Evolutionary conservation across 2,113 vertebrate species (phyloP).

Genomic region (Helogale parvula): DNA sequence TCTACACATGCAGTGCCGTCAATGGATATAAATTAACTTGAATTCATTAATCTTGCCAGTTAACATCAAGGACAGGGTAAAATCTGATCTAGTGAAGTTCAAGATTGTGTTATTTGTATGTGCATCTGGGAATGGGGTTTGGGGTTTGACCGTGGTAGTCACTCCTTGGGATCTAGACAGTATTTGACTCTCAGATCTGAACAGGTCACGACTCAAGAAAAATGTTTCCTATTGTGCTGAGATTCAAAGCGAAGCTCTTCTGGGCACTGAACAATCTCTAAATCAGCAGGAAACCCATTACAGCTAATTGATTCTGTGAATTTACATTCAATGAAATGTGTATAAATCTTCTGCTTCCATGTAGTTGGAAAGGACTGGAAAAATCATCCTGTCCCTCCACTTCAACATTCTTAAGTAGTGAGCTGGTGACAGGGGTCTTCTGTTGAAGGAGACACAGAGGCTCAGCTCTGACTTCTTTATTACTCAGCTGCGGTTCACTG

Average conservation of each 20-base stretch:
- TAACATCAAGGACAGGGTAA: background rate
- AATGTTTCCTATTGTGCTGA: background rate
- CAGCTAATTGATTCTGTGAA: background rate
- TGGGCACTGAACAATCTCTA: background rate
- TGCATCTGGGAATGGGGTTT: background rate
- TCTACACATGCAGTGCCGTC: background rate
- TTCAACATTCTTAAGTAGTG: background rate
- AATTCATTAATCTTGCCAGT: background rate
- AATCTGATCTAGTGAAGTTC: background rate
- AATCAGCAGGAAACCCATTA: background rate
- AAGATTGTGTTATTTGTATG: background rate
- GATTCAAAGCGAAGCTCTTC: background rate
- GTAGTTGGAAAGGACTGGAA: background rate
- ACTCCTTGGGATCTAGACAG: background rate
- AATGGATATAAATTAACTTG: background rate
- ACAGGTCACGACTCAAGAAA: background rate
- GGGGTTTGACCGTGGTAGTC: background rate
- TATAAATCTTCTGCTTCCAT: background rate
- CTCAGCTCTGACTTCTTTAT: background rate
- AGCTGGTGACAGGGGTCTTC: background rate
- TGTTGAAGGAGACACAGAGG: background rate
- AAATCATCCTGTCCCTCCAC: background rate
- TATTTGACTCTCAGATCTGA: constrained; percentile 20
- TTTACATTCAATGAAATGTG: background rate
- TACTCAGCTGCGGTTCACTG: background rate